These are phyloP conservation scores for Thalpophila matura DNA, from an alignment of 2,888 invertebrate species.

Conservation along the genomic window DNA sequence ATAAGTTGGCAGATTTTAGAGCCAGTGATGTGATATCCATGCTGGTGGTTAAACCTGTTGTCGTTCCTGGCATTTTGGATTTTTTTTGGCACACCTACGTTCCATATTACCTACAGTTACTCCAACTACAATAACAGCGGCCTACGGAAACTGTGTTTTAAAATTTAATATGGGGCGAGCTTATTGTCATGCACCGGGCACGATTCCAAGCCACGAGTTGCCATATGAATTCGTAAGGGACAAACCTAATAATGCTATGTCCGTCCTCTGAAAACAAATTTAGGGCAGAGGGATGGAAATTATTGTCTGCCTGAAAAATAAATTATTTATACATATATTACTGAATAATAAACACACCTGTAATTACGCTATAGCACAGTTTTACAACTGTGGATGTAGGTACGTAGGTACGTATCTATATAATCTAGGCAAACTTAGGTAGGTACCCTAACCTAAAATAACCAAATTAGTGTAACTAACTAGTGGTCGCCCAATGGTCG, in stretches of 20 bases:
- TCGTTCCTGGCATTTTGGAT: slow-evolving; percentile 12
- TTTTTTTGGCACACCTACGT: slow-evolving; percentile 3
- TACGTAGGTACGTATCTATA: too few species aligned
- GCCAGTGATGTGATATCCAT: background rate
- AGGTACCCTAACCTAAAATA: too few species aligned
- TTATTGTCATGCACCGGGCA: slow-evolving; percentile 40
- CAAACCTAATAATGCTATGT: slow-evolving; percentile 22
- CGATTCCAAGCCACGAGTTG: slow-evolving; percentile 6
- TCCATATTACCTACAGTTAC: background rate
- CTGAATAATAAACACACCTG: too few species aligned
- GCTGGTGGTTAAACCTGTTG: background rate
- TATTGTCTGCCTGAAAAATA: background rate
- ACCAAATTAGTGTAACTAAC: too few species aligned
- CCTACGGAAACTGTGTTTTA: slow-evolving; percentile 19
- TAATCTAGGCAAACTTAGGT: too few species aligned
- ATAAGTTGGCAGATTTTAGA: background rate
- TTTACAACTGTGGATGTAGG: too few species aligned
- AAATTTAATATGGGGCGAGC: slow-evolving; percentile 28
- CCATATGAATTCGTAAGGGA: slow-evolving; percentile 27
- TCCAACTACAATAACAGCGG: slow-evolving; percentile 11
- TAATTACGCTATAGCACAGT: too few species aligned
- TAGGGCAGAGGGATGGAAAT: background rate
- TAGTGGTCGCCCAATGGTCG: too few species aligned
- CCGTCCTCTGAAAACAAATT: slow-evolving; percentile 21
- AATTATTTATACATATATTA: background rate